Evolutionary conservation across 2,888 invertebrate genomes (phyloP), one percentile per base, ranked within the genome.

Genomic region (Temnothorax unifasciatus): DNA sequence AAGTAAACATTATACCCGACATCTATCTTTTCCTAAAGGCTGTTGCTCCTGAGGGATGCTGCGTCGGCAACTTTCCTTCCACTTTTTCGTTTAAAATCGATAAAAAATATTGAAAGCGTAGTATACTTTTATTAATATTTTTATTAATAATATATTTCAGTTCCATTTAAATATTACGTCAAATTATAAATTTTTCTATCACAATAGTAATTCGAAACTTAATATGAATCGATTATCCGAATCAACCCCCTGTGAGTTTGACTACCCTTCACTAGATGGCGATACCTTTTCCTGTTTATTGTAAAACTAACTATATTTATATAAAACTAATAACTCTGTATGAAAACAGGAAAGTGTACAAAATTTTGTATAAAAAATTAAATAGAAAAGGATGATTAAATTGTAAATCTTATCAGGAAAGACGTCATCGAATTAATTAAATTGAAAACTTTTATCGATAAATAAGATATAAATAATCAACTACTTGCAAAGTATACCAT

Each of bases 51-150:
- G 13, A 47, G 25, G 13, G 3, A 13, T 2, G 18, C 34, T 69
- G 57, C 44, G 69, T 79, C 79, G 69, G 79, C 59, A 79, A 79
- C 34, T 79, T 34, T 79, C 34, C 34, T 21, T 11, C 2, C 2
- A 69, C 9, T 18, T 34, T 57, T 57, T 9, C 1, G 11, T 11
- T 2, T 64, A 41, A 73, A 73, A 54, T 29, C 54, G 11, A 54
- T 57, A 3, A 29, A 29, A 15, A 63, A 76, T 34, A 3, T 1
- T 15, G 9, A 15, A 25, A 75, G 9, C 41, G 41, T 41, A 41
- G 3, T 61, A 29, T 25, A 57, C 9, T 0, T 18, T 29, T 21
- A 44, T 47, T 15, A 50, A 18, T 50, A 50, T 34, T 44, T n/a
- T 64, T 18, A 29, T 13, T 21, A 44, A 44, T 29, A 34, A 15